Base-by-base conservation (phyloP, 2,113 vertebrate genomes). In the Mixornis gularis region DNA sequence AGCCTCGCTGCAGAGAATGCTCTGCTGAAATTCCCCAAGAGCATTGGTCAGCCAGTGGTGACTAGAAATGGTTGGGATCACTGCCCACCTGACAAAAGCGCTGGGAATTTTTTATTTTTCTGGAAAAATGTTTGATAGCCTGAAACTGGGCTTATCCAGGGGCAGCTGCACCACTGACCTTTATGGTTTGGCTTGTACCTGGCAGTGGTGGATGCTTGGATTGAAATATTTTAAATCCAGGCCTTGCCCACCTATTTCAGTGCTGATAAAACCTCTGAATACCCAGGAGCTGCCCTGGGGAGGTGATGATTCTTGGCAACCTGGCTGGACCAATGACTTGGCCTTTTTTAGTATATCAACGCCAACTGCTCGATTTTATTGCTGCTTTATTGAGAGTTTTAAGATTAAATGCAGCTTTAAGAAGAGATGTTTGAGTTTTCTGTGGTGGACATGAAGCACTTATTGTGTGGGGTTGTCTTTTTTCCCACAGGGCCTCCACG, bases 401-500 rank as follows among this genome's bases (percentile, higher is more conserved):
- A 18, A 80, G 53, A 70, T 0, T 0, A 80, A 90, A 72, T 38
- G 6, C 17, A 17, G 1, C 63, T 88, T 44, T 14, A 24, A 85
- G 56, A 83, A 3, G 24, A 48, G n/a, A 11, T 55, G 9, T 49
- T 87, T 55, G 43, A 5, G 3, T 72, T 19, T 52, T 60, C 10
- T 7, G 49, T 43, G 63, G 16, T 9, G 73, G 7, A 30, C 29
- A 6, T 49, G 5, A 84, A 81, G n/a, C 83, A 91, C 90, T 98
- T 74, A 97, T 74, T 34, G 78, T 93, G 69, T 95, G 87, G 95
- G 93, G 88, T 91, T 96, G 77, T 96, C 3, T 96, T 96, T 78
- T 78, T 97, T 97, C 78, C 91, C 92, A 91, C 96, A 99, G 99
- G 99, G 93, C 99, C 99, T 95, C 99, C 99, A 76, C 98, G 99